Conservation (phyloP, 2,888 invertebrate species). For the Cistogaster globosa region DNA sequence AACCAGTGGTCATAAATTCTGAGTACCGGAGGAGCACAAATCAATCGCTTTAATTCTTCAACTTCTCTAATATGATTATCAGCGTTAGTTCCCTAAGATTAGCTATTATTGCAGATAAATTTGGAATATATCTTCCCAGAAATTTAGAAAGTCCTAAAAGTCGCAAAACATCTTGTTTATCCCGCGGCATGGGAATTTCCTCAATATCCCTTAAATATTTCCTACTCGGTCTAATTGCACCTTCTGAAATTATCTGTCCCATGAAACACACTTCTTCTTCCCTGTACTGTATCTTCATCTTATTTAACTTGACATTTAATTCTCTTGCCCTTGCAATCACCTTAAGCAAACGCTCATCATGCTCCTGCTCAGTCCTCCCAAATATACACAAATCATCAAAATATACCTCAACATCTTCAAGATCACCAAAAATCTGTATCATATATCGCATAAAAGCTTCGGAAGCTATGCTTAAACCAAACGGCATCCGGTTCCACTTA, state of each 20-base stretch:
- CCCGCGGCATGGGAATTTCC: conserved; percentile 5
- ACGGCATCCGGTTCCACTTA: not conserved
- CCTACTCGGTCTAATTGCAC: too few species aligned
- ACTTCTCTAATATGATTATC: too few species aligned
- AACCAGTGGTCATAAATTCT: not conserved
- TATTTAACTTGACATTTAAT: not conserved
- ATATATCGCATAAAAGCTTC: not conserved
- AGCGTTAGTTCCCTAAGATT: too few species aligned
- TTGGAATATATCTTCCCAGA: not conserved
- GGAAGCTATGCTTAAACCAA: not conserved
- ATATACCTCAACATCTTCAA: not conserved
- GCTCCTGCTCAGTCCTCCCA: too few species aligned
- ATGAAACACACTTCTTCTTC: not conserved
- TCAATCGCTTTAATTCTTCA: too few species aligned
- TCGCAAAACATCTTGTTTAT: conserved; percentile 8
- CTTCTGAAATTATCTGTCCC: conserved; percentile 7
- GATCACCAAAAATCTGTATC: not conserved
- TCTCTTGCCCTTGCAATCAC: not conserved
- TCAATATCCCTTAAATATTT: not conserved
- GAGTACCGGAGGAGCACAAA: too few species aligned
- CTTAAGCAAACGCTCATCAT: too few species aligned
- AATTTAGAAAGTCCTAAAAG: conserved; percentile 6
- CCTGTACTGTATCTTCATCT: not conserved
- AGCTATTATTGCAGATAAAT: too few species aligned
- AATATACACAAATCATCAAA: not conserved